Base-by-base conservation (phyloP, 2,888 invertebrate genomes). In the Rotaria sp. region DNA sequence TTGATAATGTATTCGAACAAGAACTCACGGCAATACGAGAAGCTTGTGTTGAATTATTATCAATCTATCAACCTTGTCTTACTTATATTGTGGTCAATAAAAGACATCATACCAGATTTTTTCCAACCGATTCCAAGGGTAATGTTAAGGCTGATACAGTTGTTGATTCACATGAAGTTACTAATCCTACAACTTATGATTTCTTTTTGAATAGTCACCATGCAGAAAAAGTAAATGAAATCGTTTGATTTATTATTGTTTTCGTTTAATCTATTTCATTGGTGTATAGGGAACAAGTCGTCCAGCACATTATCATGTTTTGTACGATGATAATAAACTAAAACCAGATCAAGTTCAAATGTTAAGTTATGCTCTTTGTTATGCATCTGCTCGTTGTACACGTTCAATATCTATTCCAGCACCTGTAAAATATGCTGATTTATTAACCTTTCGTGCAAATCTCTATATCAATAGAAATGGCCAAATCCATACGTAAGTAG, bases 311-410 rank as follows among this genome's bases (percentile, higher is more conserved):
- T 88, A 88, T 85, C 85, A 85, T 86, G 87, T 88, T 45, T 57
- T 88, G 7, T 88, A 87, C 80, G 88, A 88, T 85, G 88, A 88
- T 50, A 88, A 88, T 84, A 85, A 87, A 18, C 80, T 87, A 18
- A 26, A 48, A 30, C 55, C 88, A n/a, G 88, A 88, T 84, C 84
- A 87, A 57, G 67, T 88, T 8, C 88, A 88, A 86, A 74, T 84
- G 24, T 88, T 88, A 50, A 88, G 88, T 10, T 86, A 85, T 84
- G 84, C 84, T 80, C 80, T 88, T 38, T 88, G 88, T 50, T 87
- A 88, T 84, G 52, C 84, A 15, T 87, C 86, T 85, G 86, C 87
- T 52, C 52, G 88, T 57, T 86, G 87, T 85, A 86, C 87, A 7
- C 24, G 86, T n/a, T 86, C 84, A 59, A 88, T 88, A 48, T 88